Base-by-base conservation (phyloP, 2,797 vertebrate genomes). In the Trachurus trachurus region DNA sequence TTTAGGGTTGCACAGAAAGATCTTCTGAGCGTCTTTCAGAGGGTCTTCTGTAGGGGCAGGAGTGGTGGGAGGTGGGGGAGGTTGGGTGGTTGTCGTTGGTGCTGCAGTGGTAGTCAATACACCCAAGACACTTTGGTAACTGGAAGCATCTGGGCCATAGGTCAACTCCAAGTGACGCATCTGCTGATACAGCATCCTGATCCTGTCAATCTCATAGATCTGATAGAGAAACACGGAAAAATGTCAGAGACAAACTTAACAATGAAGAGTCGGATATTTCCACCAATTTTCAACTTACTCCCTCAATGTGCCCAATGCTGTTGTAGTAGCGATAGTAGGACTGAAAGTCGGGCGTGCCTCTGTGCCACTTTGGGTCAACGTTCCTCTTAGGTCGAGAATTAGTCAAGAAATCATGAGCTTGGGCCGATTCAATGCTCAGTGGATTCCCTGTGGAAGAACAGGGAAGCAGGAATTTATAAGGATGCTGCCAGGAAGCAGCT, bases 321-420 rank as follows among this genome's bases (percentile, higher is more conserved):
- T 84, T 95, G 84, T 96, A 96, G 87, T 88, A 95, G 34, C 92
- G 91, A 79, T 96, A 96, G 83, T 95, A 96, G 49, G 94, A 93
- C 87, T 95, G 94, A 78, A 95, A 95, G 67, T 96, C 93, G 2
- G 94, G 94, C 19, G 68, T 78, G n/a, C 78, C 74, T 44, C 80
- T 63, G 81, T 94, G 87, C 95, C 95, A 96, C 75, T 93, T 94
- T 44, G 88, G 88, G 37, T 94, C 93, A 21, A 47, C n/a, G 62
- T 81, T 91, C 63, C 94, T 93, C 62, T 87, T 94, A 0, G 82
- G 83, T 13, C 93, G 91, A n/a, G 92, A 91, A 75, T 89, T 88
- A 17, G 87, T 80, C 82, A 95, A 80, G 85, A 96, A 96, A 62
- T 89, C 79, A 40, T 94, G 85, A 2, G 95, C 94, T 52, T 88